Evolutionary conservation across 2,113 vertebrate genomes (phyloP), one percentile per base, ranked within the genome.

Genomic region (Plecturocebus donacophilus): DNA sequence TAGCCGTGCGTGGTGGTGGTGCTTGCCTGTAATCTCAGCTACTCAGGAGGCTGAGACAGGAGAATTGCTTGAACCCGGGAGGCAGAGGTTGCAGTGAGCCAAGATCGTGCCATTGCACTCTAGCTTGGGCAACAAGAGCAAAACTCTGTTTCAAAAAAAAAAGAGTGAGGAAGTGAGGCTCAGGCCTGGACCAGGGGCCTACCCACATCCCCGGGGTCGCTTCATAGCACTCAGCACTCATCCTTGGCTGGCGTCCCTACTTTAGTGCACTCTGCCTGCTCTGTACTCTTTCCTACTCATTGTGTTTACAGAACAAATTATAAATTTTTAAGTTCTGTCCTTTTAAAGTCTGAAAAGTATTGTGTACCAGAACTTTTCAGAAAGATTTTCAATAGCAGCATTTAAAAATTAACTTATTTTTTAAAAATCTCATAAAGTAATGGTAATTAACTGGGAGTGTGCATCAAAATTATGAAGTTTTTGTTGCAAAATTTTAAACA

Each of bases 291-390:
- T 32, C 32, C 52, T 85, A 19, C 54, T 94, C 23, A 2, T 2
- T 90, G 64, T 76, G 75, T 94, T 83, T 76, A 70, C 92, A 86
- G 8, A 91, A 23, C 54, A 45, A 75, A 45, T 84, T 84, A 56
- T 25, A 64, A 56, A 47, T 68, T 68, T 75, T 68, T 16, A 70
- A 83, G 40, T 80, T 90, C 42, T 90, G 1, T 79, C 54, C 86
- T 92, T 86, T 42, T 25, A 77, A 93, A 89, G 19, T 81, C 32
- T 82, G 17, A 40, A 87, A 92, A 58, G 54, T 61, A 40, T 40
- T 23, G 1, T 13, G 23, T 23, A 14, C 14, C 13, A 12, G 17
- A 94, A 35, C 40, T 79, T 75, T 83, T 81, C 14, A 87, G 49
- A 75, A 66, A 64, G 38, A 64, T 83, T 85, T 88, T 88, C 38